These are phyloP conservation scores for Psilopsiagon aurifrons DNA, from an alignment of 2,113 vertebrate genomes.

Conservation along the genomic window DNA sequence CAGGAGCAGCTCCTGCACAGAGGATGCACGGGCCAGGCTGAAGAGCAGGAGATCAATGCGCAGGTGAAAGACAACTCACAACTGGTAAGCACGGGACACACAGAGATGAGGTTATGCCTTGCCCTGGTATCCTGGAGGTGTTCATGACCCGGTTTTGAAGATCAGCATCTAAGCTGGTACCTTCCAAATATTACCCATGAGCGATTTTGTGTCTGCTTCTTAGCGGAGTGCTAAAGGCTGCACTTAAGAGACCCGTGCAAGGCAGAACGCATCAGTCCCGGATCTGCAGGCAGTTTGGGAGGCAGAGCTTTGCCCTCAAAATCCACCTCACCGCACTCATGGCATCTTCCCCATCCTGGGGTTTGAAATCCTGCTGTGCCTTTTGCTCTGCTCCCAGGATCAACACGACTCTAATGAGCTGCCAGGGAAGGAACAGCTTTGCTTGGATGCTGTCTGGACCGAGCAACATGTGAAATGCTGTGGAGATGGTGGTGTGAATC, in stretches of 20 bases:
- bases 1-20: not conserved
- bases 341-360: not conserved
- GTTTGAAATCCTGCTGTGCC: not conserved
- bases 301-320: conserved; percentile 28
- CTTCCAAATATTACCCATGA: not conserved
- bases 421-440: not conserved
- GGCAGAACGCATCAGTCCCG: not conserved
- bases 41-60: not conserved
- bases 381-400: not conserved
- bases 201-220: not conserved
- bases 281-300: not conserved
- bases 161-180: not conserved
- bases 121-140: not conserved
- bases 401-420: not conserved
- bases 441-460: not conserved
- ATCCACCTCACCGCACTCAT: not conserved
- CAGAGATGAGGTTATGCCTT: not conserved
- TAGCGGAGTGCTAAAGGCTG: fast-evolving
- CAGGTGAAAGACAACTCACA: conserved; percentile 45
- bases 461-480: not conserved
- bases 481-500: not conserved
- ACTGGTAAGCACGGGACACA: not conserved
- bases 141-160: not conserved
- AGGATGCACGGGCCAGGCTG: not conserved
- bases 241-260: not conserved